Base-by-base conservation (phyloP, 1,140 invertebrate species). In the Agrilus planipennis region DNA sequence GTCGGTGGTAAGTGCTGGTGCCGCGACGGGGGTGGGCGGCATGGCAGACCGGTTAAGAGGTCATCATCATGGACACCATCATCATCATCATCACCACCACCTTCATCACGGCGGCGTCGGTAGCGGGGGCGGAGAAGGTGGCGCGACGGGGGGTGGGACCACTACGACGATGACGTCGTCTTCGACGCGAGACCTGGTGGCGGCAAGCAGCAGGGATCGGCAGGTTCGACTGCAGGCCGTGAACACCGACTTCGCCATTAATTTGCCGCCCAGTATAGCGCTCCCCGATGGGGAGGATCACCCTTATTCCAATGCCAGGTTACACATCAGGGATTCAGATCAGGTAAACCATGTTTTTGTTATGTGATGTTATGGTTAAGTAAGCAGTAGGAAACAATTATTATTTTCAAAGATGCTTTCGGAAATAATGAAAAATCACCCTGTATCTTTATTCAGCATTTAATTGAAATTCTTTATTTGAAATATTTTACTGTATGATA, bases 261-360 rank as follows among this genome's bases (percentile, higher is more conserved):
- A 76, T 52, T 61, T 79, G 47, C 79, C 79, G 40, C 77, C 77
- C 41, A 71, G 71, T 47, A 72, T 81, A 48, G 65, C 73, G 41
- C 65, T 80, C 53, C 79, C 79, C 18, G 78, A 81, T 60, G 78
- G 78, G 34, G 79, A 81, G 57, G 77, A 81, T 47, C 67, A 71
- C 20, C 73, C 73, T n/a, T 77, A 75, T 51, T 65, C 67, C 36
- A 67, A 68, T 47, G 69, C 76, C 42, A 67, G 69, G 47, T 61
- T 79, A 43, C 74, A 80, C 46, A 67, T 76, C 54, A 68, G 72
- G 41, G 73, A 76, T 60, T 64, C 69, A 39, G 74, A 76, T 53
- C 74, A 77, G 71, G 74, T 75, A 54, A 36, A 27, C n/a, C n/a
- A n/a, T n/a, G n/a, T n/a, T n/a, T n/a, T n/a, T n/a, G n/a, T n/a